Evolutionary conservation across 2,888 invertebrate genomes (phyloP), one percentile per base, ranked within the genome.

Genomic region (Drosophila longiperda): DNA sequence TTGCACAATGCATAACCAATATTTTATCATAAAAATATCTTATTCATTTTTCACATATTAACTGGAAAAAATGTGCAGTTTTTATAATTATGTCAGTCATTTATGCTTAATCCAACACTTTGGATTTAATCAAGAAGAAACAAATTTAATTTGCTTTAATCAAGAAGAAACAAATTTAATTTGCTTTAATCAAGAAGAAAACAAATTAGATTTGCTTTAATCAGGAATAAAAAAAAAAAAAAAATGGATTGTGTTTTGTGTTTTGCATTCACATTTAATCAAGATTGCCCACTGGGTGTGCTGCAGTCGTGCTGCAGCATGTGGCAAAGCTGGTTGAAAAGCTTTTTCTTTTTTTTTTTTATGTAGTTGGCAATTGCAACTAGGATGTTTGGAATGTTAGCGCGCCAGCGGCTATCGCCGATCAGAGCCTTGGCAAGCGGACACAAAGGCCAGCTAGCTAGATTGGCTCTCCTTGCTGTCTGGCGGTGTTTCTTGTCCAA

Each of bases 391-490:
- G 73, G 66, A 66, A 36, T 58, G 60, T 57, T 76, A 48, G 36
- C 59, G 33, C 49, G 49, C 61, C 61, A 59, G 45, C 48, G 50
- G 73, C 68, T 52, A 72, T 67, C 54, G 68, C 66, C 61, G 53
- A 76, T 57, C 53, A 50, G 40, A 38, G 77, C 63, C 73, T 83
- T 85, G 87, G 81, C 82, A 86, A 64, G 17, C 72, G 69, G 72
- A 53, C 50, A 74, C 76, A 82, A 83, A 82, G 80, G 73, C 83
- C 72, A 34, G 53, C 52, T 58, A 53, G 69, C 73, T n/a, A 80
- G 83, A 82, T 82, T 86, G 87, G 78, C 87, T 77, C 63, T 20
- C 57, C 50, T 40, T 32, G 52, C n/a, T 12, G 42, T 57, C 57
- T 42, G 54, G 17, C 55, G 15, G 40, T 40, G 20, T 29, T 20